Evolutionary conservation across 1,140 invertebrate species (phyloP).

Genomic region (Procambarus virginalis): DNA sequence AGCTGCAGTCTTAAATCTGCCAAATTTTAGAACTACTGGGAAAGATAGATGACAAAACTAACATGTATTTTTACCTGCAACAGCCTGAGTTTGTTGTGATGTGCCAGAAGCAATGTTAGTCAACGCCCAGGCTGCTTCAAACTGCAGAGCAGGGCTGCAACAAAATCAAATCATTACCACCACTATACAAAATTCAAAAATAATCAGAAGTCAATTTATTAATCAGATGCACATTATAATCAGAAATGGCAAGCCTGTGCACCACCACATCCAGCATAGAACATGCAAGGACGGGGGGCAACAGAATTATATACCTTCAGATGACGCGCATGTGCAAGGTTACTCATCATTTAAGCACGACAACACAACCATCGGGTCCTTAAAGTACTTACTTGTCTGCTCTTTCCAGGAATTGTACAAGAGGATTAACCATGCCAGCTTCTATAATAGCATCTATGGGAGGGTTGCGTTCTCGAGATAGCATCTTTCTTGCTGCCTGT

Average conservation of each 20-base stretch:
- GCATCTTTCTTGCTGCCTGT: conserved; percentile 88
- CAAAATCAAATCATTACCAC: neutral
- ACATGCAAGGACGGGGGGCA: neutral
- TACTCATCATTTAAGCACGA: conserved; percentile 6
- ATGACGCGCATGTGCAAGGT: conserved; percentile 54
- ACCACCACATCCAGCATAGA: conserved; percentile 34
- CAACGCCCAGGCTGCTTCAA: conserved; percentile 98
- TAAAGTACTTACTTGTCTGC: conserved; percentile 61
- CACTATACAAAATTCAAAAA: neutral
- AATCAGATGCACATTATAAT: conserved; percentile 54
- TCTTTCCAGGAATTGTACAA: conserved; percentile 62
- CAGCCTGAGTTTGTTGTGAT: conserved; percentile 89
- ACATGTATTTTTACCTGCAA: conserved; percentile 77
- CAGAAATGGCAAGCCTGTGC: conserved; percentile 14
- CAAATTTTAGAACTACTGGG: no score
- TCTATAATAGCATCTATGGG: conserved; percentile 94
- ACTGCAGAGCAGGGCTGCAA: conserved; percentile 87
- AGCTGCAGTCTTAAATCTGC: no score
- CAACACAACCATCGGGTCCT: no score
- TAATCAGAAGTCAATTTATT: neutral
- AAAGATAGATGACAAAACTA: no score
- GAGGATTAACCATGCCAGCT: conserved; percentile 87
- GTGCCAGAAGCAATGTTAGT: conserved; percentile 99
- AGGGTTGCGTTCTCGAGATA: conserved; percentile 93
- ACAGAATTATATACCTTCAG: conserved; percentile 25